Base-by-base conservation (phyloP, 1,140 invertebrate species). In the Lasaia peninsularis region DNA sequence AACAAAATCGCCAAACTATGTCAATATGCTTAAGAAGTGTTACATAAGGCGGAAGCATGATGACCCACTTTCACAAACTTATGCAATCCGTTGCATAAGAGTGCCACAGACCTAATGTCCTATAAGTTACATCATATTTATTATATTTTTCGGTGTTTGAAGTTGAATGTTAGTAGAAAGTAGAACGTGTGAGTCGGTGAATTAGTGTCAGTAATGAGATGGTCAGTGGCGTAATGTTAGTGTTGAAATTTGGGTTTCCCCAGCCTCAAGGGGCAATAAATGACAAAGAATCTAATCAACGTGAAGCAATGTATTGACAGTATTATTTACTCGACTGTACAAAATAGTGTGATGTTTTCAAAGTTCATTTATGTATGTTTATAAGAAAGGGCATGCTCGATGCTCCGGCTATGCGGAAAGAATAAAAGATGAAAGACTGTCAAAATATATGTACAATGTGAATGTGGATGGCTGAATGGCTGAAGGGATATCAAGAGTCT, bases 91-190 rank as follows among this genome's bases (percentile, higher is more conserved):
- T 86, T 86, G 67, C 76, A 71, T 71, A 86, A 86, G 56, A 68
- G 72, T 52, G 66, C 82, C 71, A 77, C 60, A 84, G 80, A 86
- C 82, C 80, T 70, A 79, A 83, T 83, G 77, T 83, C 75, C 80
- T 73, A 85, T 65, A 78, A n/a, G 63, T 86, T 82, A 82, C 76
- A 68, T 80, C 75, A 86, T 57, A 52, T 58, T 67, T 67, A 65
- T 70, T 63, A 63, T 65, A 66, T 67, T 72, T 76, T 76, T 80
- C 79, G 73, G 66, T 71, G 67, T 68, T 67, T 71, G 62, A 79
- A 80, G 73, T 83, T 80, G 74, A 82, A 82, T 82, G 79, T 75
- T 81, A 77, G 62, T 81, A 69, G 79, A 81, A 84, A 86, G 80
- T 86, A 65, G 75, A 66, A 70, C 82, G 80, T 80, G 80, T 63